Evolutionary conservation across 1,140 invertebrate genomes (phyloP), one percentile per base, ranked within the genome.

Genomic region (Drosophila jambulina): DNA sequence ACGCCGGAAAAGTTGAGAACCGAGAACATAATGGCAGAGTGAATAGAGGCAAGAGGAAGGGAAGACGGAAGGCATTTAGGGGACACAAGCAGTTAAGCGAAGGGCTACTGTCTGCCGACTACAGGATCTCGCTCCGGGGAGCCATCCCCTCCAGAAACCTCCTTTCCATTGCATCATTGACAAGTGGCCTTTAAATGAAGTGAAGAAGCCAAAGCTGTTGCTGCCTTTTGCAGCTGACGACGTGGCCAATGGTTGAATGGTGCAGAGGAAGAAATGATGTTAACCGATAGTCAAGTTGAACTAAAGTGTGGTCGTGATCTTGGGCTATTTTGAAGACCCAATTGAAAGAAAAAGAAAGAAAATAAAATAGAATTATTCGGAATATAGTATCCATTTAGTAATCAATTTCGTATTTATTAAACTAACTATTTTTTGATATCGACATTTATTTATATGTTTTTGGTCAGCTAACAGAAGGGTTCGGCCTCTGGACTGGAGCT

Each of bases 171-270:
- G 42, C 56, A 34, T 78, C 54, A 78, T 87, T 86, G 83, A 87
- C 79, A 87, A 86, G 79, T 86, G 70, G 83, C 76, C 71, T 86
- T 87, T 80, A 82, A 86, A 86, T 87, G 83, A 85, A 86, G 78
- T 82, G 82, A 70, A 80, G 71, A 63, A 58, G 67, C 59, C 67
- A 29, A 60, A 75, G 64, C 36, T 36, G 23, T 49, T 29, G 61
- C 60, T 49, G 65, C 64, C 67, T 68, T 61, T 54, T 68, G 40
- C 72, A 68, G 75, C 54, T 54, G 34, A 36, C 34, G 34, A 36
- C 34, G 12, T 36, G 34, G 12, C 34, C 34, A 36, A 15, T 13
- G 23, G 42, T 6, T 13, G 19, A 32, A 23, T 38, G 34, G 21
- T 56, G 53, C 53, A 56, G 53, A 56, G 53, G 12, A 23, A 38